Evolutionary conservation across 2,113 vertebrate genomes (phyloP), one percentile per base, ranked within the genome.

Genomic region (Cyphotilapia sp.): DNA sequence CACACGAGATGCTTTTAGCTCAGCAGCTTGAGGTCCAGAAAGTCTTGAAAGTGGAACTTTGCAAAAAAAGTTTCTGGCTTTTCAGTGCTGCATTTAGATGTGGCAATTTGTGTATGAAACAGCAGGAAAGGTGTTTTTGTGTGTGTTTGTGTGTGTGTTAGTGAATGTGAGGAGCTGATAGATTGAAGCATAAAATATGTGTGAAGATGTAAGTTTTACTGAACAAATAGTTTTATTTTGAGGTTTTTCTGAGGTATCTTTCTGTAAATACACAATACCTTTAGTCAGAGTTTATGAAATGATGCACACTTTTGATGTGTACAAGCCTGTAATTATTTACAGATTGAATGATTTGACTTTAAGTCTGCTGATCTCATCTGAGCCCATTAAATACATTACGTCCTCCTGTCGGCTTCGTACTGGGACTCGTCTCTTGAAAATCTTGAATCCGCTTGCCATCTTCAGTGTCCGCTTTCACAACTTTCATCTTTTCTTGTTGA

Each of bases 401-500:
- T 12, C 35, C 38, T 59, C 35, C 54, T 4, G 1, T 29, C 10
- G 9, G 40, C 54, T 42, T 33, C 17, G 9, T 35, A 11, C 29
- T n/a, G 17, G 76, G 49, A 54, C 56, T 22, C 2, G 9, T 83
- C 51, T 76, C 61, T 78, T 71, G 51, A 85, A 86, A 91, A 85
- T 35, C 56, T 49, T 38, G 53, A 84, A 19, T 54, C 59, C 33
- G 35, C 16, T 56, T 24, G 8, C 13, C 8, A 82, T 88, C 47
- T 69, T 78, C 80, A 51, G 66, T 40, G 86, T 88, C 85, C 63
- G 84, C 92, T 95, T 95, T 96, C 94, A 91, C 54, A 94, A 95
- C 94, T 96, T 96, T 96, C 95, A 92, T 94, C 90, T 95, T 95
- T 93, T 94, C 89, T 92, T 87, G 88, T 24, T 92, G 92, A 94